Conservation (phyloP, 2,797 vertebrate species). For the Sylvilagus floridanus region DNA sequence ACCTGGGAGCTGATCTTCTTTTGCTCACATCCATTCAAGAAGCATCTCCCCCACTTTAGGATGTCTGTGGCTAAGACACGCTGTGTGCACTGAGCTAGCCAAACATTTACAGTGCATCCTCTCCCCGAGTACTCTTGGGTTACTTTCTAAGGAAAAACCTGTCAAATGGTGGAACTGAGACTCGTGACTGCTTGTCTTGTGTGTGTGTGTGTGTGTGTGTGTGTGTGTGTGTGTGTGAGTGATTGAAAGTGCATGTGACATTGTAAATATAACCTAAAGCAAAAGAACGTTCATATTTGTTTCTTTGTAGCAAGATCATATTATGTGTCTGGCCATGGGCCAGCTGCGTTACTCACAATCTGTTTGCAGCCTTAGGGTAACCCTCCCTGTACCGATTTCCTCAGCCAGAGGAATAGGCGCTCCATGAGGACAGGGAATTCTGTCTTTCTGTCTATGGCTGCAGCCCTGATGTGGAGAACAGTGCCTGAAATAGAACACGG, state of each 20-base stretch:
- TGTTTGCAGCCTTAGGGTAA: not conserved
- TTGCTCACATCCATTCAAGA: constrained; percentile 62
- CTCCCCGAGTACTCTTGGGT: not conserved
- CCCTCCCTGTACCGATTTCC: not conserved
- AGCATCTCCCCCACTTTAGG: constrained; percentile 28
- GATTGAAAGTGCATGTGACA: not conserved
- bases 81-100: constrained; percentile 66
- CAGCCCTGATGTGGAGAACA: not conserved
- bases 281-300: not conserved
- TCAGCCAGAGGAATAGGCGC: not conserved
- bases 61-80: constrained; percentile 56
- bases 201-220: rapidly evolving
- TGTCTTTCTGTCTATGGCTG: not conserved
- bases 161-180: constrained; percentile 26
- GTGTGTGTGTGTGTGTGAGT: not conserved
- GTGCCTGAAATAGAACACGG: not conserved
- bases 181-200: not conserved
- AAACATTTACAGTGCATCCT: constrained; percentile 66
- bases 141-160: constrained; percentile 39
- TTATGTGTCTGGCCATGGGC: not conserved
- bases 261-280: constrained; percentile 2
- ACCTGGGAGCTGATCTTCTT: constrained; percentile 69
- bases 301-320: not conserved
- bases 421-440: not conserved
- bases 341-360: not conserved